These are phyloP conservation scores for Pycnonotus jocosus DNA, from an alignment of 2,113 vertebrate species.

Conservation along the genomic window DNA sequence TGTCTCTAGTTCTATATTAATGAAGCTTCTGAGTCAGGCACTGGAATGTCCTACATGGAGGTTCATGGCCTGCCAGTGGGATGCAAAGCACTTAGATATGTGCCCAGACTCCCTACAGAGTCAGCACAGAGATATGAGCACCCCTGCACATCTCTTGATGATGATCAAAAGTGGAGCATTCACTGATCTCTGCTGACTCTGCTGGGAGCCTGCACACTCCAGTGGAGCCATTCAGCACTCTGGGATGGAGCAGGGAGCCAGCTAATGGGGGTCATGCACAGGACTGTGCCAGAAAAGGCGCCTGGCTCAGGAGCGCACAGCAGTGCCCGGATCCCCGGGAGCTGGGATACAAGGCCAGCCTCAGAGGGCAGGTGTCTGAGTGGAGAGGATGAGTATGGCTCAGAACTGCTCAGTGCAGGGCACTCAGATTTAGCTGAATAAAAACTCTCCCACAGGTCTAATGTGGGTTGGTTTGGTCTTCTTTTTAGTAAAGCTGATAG, in stretches of 20 bases:
- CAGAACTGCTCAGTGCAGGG: background rate
- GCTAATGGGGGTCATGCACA: accelerated
- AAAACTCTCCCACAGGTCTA: background rate
- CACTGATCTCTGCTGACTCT: background rate
- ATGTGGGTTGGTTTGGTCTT: background rate
- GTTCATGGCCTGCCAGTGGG: background rate
- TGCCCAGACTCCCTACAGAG: background rate
- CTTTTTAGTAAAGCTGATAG: background rate
- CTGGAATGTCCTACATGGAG: background rate
- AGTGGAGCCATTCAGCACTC: background rate
- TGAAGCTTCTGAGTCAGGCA: background rate
- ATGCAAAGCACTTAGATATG: background rate
- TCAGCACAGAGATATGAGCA: background rate
- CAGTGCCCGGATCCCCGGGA: background rate
- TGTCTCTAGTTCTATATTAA: background rate
- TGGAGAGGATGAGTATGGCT: background rate
- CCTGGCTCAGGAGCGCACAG: background rate
- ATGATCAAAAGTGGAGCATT: background rate
- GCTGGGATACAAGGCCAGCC: background rate
- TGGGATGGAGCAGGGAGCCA: background rate
- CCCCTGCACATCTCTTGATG: accelerated
- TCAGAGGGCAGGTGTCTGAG: background rate
- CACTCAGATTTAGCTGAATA: background rate
- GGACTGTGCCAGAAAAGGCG: background rate
- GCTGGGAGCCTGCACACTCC: background rate